phyloP scores from a whole-genome alignment of 1,140 invertebrate genomes.

The Contarinia nasturtii region DNA sequence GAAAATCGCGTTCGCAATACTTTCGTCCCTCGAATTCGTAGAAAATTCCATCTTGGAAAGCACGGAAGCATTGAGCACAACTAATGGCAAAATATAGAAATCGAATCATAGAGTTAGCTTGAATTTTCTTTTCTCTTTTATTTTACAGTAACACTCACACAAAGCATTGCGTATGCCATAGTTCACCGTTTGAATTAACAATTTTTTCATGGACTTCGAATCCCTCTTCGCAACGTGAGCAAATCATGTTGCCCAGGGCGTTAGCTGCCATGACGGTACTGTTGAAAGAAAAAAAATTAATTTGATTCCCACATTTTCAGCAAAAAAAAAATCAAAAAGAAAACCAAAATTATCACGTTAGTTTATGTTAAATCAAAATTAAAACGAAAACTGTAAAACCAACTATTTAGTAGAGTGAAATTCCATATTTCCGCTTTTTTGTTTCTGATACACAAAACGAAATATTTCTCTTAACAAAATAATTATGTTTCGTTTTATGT shows the following conservation, averaged over 20 bases:
- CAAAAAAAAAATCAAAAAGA: no score
- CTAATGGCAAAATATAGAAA: slow-evolving; percentile 29
- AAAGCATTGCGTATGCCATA: slow-evolving; percentile 98
- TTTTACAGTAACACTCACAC: slow-evolving; percentile 78
- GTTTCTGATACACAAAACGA: no score
- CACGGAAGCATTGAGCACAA: slow-evolving; percentile 95
- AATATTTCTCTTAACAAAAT: no score
- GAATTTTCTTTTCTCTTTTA: background rate
- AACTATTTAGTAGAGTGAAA: no score
- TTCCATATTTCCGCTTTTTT: no score
- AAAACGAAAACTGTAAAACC: no score
- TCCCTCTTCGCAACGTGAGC: slow-evolving; percentile 81
- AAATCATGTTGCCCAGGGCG: slow-evolving; percentile 78
- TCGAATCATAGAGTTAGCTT: background rate
- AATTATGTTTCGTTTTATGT: no score
- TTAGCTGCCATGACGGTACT: slow-evolving; percentile 34
- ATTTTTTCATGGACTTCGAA: slow-evolving; percentile 95
- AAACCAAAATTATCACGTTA: no score
- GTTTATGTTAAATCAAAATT: no score
- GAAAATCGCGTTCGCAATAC: slow-evolving; percentile 99
- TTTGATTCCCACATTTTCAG: no score
- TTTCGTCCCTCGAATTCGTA: slow-evolving; percentile 99
- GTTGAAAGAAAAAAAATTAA: no score
- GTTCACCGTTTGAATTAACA: slow-evolving; percentile 93
- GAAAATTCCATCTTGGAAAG: slow-evolving; percentile 94